Base-by-base conservation (phyloP, 2,113 vertebrate species). In the Hemibagrus wyckioides region DNA sequence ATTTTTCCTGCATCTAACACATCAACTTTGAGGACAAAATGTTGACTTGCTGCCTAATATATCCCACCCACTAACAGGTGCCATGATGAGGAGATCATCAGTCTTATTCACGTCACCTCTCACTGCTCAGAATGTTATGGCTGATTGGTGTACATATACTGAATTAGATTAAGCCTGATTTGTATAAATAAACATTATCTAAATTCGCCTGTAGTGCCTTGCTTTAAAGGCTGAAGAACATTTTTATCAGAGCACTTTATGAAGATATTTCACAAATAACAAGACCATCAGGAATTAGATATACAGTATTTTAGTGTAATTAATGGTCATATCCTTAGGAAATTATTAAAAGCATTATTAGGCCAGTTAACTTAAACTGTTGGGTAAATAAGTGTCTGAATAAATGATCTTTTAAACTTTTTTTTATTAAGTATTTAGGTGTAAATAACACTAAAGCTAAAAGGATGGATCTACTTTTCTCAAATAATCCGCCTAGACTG, bases 391-490 rank as follows among this genome's bases (percentile, higher is more conserved):
- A 2, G 17, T 69, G 6, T 21, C 6, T 39, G n/a, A 30, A 14
- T 30, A 65, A 30, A 14, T n/a, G 11, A n/a, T 30, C 2, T 30
- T 10, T 63, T 61, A 2, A 28, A 3, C n/a, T 65, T 30, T 14
- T 82, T 48, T 5, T 48, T 48, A 48, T 48, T 48, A 48, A 48
- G 44, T 8, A 48, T 5, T 48, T 19, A 63, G 44, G 28, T 82
- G 39, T 80, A 33, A 52, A 17, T 54, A 79, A 19, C n/a, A 2
- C 57, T n/a, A 36, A 8, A 4, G 52, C 52, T 52, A 19, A 30
- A 8, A 7, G n/a, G 21, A 59, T 73, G 80, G 86, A 87, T 83
- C 86, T 33, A 48, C n/a, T 30, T 33, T 30, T 23, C 13, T 21
- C 19, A 36, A 8, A 14, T 65, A 30, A 7, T 73, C 8, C 67